phyloP scores from a whole-genome alignment of 1,140 invertebrate species.

The Bacillus rossius region DNA sequence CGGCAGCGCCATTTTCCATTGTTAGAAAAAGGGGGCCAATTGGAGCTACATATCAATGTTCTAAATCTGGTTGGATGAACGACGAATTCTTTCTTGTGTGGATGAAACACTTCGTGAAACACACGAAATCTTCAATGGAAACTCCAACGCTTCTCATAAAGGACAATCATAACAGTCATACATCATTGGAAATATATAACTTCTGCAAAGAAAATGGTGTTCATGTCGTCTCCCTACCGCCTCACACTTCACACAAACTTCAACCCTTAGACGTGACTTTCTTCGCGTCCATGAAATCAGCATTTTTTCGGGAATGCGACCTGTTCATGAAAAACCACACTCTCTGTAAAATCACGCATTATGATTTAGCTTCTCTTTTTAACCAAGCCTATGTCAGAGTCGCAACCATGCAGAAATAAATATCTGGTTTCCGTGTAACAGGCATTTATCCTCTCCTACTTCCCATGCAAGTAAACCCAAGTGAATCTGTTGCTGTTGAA shows the following conservation, averaged over 20 bases:
- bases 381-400: constrained; percentile 33
- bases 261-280: constrained; percentile 37
- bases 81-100: neutral
- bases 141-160: constrained; percentile 35
- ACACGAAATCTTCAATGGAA: constrained; percentile 23
- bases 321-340: constrained; percentile 28
- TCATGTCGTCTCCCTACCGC: no score
- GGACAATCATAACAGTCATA: constrained; percentile 39
- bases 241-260: constrained; percentile 25
- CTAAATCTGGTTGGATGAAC: constrained; percentile 16
- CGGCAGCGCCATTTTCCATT: constrained; percentile 28
- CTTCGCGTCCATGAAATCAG: constrained; percentile 38
- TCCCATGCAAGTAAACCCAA: neutral
- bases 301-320: constrained; percentile 38
- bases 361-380: constrained; percentile 33
- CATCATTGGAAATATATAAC: constrained; percentile 24
- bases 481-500: neutral
- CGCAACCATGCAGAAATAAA: constrained; percentile 30
- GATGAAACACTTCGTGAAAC: constrained; percentile 23
- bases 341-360: constrained; percentile 31
- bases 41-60: constrained; percentile 9
- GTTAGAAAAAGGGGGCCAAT: constrained; percentile 25
- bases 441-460: neutral
- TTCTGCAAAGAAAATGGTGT: constrained; percentile 17
- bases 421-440: neutral